A percentile compares a stretch with the other conserved stretches of the same genome.
phyloP scores from a whole-genome alignment of 2,113 vertebrate genomes.

The Malurus alboscapulatus region DNA sequence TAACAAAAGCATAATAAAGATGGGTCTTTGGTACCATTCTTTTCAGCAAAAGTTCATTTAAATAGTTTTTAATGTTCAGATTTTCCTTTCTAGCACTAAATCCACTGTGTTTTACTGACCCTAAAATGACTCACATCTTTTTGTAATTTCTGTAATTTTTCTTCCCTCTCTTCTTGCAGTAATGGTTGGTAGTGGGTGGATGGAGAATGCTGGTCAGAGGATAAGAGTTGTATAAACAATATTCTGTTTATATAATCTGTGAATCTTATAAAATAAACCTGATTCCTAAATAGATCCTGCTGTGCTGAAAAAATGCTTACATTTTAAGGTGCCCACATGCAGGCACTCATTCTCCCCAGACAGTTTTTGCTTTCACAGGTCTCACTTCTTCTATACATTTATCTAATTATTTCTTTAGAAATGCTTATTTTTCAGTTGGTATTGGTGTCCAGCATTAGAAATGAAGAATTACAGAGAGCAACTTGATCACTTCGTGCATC shows the following conservation, averaged over 20 bases:
- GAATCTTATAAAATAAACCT: not conserved
- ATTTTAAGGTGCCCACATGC: not conserved
- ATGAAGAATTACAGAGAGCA: not conserved
- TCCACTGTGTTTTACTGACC: not conserved
- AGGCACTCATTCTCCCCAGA: not conserved
- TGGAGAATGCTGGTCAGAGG: not conserved
- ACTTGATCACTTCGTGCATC: not conserved
- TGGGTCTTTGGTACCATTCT: not conserved
- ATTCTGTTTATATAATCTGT: not conserved
- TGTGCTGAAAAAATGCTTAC: not conserved
- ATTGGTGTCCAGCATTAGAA: not conserved
- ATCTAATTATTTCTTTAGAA: not conserved
- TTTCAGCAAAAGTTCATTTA: not conserved
- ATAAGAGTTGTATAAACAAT: not conserved
- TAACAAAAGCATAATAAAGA: not conserved
- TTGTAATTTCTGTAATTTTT: not conserved
- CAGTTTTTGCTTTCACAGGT: constrained; percentile 5
- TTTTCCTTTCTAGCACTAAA: not conserved
- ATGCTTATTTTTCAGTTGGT: not conserved
- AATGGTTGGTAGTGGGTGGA: not conserved
- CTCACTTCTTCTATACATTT: not conserved
- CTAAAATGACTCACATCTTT: not conserved
- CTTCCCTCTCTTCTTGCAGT: not conserved
- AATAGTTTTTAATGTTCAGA: not conserved
- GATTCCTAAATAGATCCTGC: not conserved